Evolutionary conservation across 2,797 vertebrate species (phyloP), one percentile per base, ranked within the genome.

Genomic region (Tauraco hartlaubi): DNA sequence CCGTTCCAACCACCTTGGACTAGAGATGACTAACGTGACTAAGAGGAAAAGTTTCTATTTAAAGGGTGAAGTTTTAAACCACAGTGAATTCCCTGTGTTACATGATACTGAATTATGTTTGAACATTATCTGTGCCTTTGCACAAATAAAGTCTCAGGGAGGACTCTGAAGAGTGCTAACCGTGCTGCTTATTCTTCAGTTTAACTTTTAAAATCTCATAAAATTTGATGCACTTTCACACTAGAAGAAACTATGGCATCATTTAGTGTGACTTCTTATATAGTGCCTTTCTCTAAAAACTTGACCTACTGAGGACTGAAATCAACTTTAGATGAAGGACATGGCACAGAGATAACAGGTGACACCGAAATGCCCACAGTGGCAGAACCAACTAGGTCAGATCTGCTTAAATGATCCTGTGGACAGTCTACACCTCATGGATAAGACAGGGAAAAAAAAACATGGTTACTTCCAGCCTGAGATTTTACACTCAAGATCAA

Each of bases 401-500:
- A 58, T 33, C 20, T 61, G 28, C 25, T 69, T 51, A 74, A 80
- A 58, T 43, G 8, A 51, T 56, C 48, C 44, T 83, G 26, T 2
- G 8, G 31, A 39, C 52, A 56, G 18, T n/a, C 19, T 39, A 7
- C 39, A 62, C 15, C 16, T 61, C 51, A 66, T 19, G 15, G 33
- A 59, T 3, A 71, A 3, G 15, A 52, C 13, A 59, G 5, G 19
- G 5, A 6, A 0, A 61, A 31, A 31, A 52, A 3, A 0, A 0
- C 23, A 51, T 5, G 4, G 4, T 31, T 82, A 31, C 16, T 33
- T 67, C 20, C 72, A 90, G 39, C 35, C 0, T 49, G 35, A 78
- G 51, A 79, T 37, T 4, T 54, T 66, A 15, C 13, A 28, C 17
- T 82, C 35, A 28, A 46, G 22, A 39, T 39, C 9, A 43, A 16